phyloP scores from a whole-genome alignment of 2,797 vertebrate genomes.

The Cossypha niveicapilla region DNA sequence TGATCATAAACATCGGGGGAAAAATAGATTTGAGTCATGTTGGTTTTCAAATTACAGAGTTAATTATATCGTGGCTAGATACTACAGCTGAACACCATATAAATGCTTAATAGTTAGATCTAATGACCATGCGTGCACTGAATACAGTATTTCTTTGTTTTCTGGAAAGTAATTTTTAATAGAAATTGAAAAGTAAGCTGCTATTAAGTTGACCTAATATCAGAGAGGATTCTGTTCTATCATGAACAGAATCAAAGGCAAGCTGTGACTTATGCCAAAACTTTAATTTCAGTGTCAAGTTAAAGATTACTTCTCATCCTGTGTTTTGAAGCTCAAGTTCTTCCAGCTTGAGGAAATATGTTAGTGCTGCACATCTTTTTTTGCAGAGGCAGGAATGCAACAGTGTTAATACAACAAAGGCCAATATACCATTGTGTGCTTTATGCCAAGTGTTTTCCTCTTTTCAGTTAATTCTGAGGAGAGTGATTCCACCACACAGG shows the following conservation, averaged over 20 bases:
- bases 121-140: not conserved
- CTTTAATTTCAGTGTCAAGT: not conserved
- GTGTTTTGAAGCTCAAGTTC: not conserved
- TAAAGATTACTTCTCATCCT: not conserved
- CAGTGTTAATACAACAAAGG: not conserved
- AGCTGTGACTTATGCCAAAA: not conserved
- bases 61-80: conserved; percentile 12
- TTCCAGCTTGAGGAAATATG: not conserved
- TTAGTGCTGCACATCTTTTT: not conserved
- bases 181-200: not conserved
- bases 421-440: not conserved
- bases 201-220: not conserved
- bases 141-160: not conserved
- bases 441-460: not conserved
- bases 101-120: not conserved
- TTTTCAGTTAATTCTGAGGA: not conserved
- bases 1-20: not conserved
- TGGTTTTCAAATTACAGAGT: conserved; percentile 5
- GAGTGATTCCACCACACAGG: not conserved
- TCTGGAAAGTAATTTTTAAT: not conserved
- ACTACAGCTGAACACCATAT: not conserved
- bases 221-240: not conserved
- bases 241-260: not conserved
- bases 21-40: not conserved
- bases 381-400: not conserved